A percentile compares a stretch with the other conserved stretches of the same genome.
Evolutionary conservation across 2,888 invertebrate species (phyloP).

Genomic region (Abscondita cerata): DNA sequence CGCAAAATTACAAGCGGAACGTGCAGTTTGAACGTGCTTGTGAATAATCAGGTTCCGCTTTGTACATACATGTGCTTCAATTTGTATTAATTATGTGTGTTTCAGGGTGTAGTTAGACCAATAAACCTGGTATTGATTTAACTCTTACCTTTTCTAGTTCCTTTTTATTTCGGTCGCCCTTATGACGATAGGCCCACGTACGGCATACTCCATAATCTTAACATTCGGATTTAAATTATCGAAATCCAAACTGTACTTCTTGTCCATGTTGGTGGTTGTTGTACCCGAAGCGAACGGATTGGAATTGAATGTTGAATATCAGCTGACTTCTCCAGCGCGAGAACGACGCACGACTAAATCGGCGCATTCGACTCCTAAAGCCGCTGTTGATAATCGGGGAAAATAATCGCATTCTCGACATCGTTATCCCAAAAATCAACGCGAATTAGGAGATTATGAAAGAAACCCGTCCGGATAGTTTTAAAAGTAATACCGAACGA

Average conservation of each 20-base stretch:
- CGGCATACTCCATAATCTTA: conserved; percentile 95
- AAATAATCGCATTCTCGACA: background rate
- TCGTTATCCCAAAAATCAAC: too few relatives aligned
- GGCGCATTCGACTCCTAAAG: conserved; percentile 21
- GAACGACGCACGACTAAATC: conserved; percentile 14
- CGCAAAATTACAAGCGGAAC: too few relatives aligned
- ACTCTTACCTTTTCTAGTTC: conserved; percentile 81
- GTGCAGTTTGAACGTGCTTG: too few relatives aligned
- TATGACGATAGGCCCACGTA: conserved; percentile 93
- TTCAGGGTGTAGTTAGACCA: too few relatives aligned
- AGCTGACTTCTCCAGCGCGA: conserved; percentile 19
- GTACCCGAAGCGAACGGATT: background rate
- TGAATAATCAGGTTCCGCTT: too few relatives aligned
- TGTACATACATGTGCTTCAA: too few relatives aligned
- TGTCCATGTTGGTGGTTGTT: conserved; percentile 38
- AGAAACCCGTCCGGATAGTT: too few relatives aligned
- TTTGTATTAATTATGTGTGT: too few relatives aligned
- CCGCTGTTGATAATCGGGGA: background rate
- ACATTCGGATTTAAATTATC: conserved; percentile 91
- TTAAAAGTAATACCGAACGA: too few relatives aligned
- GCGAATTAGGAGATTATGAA: too few relatives aligned
- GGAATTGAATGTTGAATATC: conserved; percentile 11
- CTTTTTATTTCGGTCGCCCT: conserved; percentile 93
- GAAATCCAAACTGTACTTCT: conserved; percentile 52
- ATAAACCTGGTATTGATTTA: too few relatives aligned